Percentiles rank a stretch among this genome's conserved stretches.
phyloP scores from a whole-genome alignment of 2,113 vertebrate genomes.

The Psilopogon haemacephalus region DNA sequence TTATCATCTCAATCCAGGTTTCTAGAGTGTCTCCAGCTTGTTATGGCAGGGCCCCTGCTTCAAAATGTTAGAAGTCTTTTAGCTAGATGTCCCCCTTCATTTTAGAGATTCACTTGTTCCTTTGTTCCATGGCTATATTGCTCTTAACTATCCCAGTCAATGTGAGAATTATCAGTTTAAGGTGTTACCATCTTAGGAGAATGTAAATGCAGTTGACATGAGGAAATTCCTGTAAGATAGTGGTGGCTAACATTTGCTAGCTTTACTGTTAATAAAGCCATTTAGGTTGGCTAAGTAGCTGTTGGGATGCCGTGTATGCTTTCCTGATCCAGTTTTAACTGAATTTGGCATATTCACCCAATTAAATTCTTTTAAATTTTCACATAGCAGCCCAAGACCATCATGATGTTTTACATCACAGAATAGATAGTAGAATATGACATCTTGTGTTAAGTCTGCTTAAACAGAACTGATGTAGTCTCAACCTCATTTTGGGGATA shows the following conservation, averaged over 20 bases:
- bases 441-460: not conserved
- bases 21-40: not conserved
- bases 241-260: not conserved
- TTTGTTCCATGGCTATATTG: not conserved
- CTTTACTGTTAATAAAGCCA: not conserved
- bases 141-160: not conserved
- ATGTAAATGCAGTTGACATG: not conserved
- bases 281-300: not conserved
- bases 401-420: not conserved
- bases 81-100: not conserved
- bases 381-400: fast-evolving
- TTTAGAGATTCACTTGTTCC: not conserved
- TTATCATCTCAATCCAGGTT: not conserved
- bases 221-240: not conserved
- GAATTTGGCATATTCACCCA: not conserved
- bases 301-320: not conserved
- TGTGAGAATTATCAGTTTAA: not conserved
- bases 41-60: not conserved
- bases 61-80: not conserved
- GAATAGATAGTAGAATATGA: not conserved
- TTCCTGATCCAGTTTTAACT: not conserved
- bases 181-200: not conserved
- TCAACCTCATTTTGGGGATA: not conserved
- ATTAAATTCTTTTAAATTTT: not conserved
- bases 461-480: not conserved